Evolutionary conservation across 2,113 vertebrate species (phyloP).

Genomic region (Chauna torquata): DNA sequence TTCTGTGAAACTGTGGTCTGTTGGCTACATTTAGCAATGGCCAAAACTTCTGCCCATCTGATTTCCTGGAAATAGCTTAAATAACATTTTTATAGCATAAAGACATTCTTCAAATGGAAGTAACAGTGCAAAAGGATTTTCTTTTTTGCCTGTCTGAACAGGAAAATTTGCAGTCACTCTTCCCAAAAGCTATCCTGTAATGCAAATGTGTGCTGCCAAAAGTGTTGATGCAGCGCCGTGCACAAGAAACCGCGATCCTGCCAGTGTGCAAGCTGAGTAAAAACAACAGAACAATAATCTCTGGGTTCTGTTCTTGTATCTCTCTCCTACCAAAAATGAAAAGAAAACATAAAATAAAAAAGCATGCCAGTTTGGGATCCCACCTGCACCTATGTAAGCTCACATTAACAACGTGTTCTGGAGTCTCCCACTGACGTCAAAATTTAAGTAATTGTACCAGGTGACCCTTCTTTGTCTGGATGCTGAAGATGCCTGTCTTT

Average conservation of each 20-base stretch:
- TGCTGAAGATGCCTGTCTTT: rapidly evolving
- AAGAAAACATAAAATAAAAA: neutral
- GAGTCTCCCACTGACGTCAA: neutral
- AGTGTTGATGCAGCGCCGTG: rapidly evolving
- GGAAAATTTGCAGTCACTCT: too few species aligned
- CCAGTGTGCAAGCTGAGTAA: rapidly evolving
- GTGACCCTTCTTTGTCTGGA: neutral
- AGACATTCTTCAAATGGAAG: too few species aligned
- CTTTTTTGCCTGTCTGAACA: too few species aligned
- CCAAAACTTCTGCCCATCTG: too few species aligned
- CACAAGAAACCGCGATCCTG: neutral
- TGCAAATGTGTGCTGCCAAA: rapidly evolving
- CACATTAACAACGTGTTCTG: rapidly evolving
- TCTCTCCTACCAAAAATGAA: neutral
- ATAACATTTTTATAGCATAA: neutral
- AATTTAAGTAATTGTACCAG: rapidly evolving
- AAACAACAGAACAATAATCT: rapidly evolving
- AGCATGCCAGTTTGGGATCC: neutral
- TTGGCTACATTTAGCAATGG: neutral
- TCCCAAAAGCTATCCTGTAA: rapidly evolving
- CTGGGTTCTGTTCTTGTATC: neutral
- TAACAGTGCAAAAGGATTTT: too few species aligned
- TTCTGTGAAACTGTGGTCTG: neutral
- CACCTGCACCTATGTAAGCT: neutral
- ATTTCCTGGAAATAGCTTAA: neutral